Evolutionary conservation across 2,797 vertebrate genomes (phyloP), one percentile per base, ranked within the genome.

Genomic region (Cacajao melanocephalus): DNA sequence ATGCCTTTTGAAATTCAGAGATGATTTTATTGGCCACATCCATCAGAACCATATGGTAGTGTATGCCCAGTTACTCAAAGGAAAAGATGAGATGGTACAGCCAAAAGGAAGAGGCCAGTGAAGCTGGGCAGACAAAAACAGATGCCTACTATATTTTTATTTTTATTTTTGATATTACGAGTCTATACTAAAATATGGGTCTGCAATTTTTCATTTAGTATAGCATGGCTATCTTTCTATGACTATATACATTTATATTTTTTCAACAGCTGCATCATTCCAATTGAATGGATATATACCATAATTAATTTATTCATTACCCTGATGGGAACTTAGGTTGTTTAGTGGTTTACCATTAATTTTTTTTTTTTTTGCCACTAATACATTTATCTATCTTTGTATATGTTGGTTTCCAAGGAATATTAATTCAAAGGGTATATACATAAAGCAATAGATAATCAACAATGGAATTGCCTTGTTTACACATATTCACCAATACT

Each of bases 381-480:
- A 78, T 41, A 57, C 13, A 80, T 75, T 41, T 61, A 91, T 24
- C 58, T 93, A 64, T 13, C 26, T 91, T 73, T 64, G 44, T n/a
- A 76, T 24, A 95, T 39, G 55, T 93, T 90, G 50, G 91, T 73
- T 83, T 93, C 82, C 58, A 90, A 86, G 41, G 19, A 70, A 58
- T 86, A 55, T 24, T 44, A 39, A 94, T 80, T 80, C 48, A 57
- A 50, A 50, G 30, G 5, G 3, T 58, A 84, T 58, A 8, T 17
- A 78, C 7, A 41, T 14, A 58, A 22, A 58, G 33, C 24, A 64
- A 88, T 39, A 88, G 46, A 52, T 48, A 72, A 72, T 33, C 15
- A 58, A 72, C 22, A 87, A 70, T 39, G 4, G 41, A 50, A 83
- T 4, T 58, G 17, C 41, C 86, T 57, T 75, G 52, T 57, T 46